These are phyloP conservation scores for Eurytoma adleriae DNA, from an alignment of 2,888 invertebrate species.

Conservation along the genomic window DNA sequence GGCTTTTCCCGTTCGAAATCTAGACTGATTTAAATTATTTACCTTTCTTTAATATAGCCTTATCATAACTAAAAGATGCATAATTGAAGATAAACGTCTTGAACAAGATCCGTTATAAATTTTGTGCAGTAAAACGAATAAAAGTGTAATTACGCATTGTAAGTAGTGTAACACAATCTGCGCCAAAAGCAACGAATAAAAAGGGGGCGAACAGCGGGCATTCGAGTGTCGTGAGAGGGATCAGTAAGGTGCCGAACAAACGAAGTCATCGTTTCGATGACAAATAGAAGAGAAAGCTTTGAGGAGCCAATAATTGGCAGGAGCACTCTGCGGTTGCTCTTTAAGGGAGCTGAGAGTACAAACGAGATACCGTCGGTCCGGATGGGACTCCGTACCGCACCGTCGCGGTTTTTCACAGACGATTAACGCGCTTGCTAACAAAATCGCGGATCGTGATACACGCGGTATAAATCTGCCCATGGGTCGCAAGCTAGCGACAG, in stretches of 20 bases:
- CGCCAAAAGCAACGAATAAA: too few relatives aligned
- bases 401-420: constrained; percentile 60
- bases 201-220: too few relatives aligned
- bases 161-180: too few relatives aligned
- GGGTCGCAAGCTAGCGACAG: constrained; percentile 22
- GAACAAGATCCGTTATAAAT: too few relatives aligned
- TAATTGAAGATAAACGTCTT: neutral
- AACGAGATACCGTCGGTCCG: constrained; percentile 32
- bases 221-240: too few relatives aligned
- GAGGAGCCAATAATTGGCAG: too few relatives aligned
- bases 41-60: too few relatives aligned
- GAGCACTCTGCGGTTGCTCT: neutral
- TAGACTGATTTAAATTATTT: neutral
- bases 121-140: too few relatives aligned
- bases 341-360: neutral
- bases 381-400: neutral
- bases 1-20: neutral
- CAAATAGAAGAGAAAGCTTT: constrained; percentile 37
- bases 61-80: too few relatives aligned
- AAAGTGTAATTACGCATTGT: too few relatives aligned
- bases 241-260: neutral
- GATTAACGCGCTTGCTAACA: constrained; percentile 67
- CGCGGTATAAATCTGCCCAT: constrained; percentile 58
- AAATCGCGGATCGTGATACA: constrained; percentile 58
- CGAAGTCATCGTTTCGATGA: neutral